phyloP scores from a whole-genome alignment of 2,888 invertebrate genomes.

The Pristionchus fissidentatus region DNA sequence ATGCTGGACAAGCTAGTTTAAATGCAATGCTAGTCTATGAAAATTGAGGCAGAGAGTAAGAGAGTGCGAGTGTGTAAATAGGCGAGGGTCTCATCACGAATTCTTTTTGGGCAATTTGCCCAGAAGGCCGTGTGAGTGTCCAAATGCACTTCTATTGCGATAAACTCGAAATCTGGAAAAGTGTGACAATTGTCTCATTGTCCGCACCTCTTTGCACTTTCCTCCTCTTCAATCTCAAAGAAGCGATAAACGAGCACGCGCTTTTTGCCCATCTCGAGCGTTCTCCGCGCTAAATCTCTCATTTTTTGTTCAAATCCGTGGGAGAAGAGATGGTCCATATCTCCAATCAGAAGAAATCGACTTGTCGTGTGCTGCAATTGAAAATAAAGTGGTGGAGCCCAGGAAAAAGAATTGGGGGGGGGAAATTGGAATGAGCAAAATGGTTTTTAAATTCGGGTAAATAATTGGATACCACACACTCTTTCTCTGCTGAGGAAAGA shows the following conservation, averaged over 20 bases:
- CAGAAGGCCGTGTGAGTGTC: too few relatives aligned
- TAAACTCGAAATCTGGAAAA: neutral
- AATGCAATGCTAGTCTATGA: too few relatives aligned
- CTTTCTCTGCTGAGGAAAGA: too few relatives aligned
- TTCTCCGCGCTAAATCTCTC: slow-evolving; percentile 47
- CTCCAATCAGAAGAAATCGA: slow-evolving; percentile 56
- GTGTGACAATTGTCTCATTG: neutral
- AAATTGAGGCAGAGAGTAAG: too few relatives aligned
- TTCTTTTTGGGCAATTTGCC: too few relatives aligned
- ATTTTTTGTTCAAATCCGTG: slow-evolving; percentile 52
- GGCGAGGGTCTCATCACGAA: too few relatives aligned
- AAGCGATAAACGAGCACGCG: slow-evolving; percentile 56
- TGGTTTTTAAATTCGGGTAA: too few relatives aligned
- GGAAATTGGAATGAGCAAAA: too few relatives aligned
- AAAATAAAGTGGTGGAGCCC: neutral
- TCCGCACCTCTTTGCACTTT: neutral
- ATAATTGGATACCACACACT: too few relatives aligned
- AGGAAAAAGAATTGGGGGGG: neutral
- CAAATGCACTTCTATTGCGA: neutral
- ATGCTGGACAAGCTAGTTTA: too few relatives aligned
- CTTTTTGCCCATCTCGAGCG: slow-evolving; percentile 51
- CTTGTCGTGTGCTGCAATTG: slow-evolving; percentile 52
- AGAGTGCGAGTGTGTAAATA: too few relatives aligned
- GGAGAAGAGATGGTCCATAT: slow-evolving; percentile 58
- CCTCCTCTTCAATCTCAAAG: slow-evolving; percentile 54